Evolutionary conservation across 2,888 invertebrate species (phyloP), one percentile per base, ranked within the genome.

Genomic region (Heliconius cydno): DNA sequence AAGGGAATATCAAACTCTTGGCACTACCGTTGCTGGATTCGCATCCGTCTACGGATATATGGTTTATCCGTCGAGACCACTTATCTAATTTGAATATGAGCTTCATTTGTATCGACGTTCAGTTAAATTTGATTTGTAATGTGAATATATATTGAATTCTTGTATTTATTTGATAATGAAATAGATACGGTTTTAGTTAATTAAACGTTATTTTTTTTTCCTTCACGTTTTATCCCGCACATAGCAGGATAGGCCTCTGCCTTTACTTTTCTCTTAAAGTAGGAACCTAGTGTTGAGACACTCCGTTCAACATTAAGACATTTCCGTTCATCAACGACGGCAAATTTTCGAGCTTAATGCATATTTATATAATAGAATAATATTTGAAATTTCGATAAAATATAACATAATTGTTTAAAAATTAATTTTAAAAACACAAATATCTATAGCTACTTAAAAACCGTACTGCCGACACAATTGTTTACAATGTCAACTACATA

Each of bases 21-120:
- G 66, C 57, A 68, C 67, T n/a, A 38, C 74, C 60, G 74, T 74
- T 46, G 77, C 46, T 57, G n/a, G 30, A 57, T 74, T 60, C 57
- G 28, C 71, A 81, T 77, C 79, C 70, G 70, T 60, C 66, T 71
- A 25, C 79, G 76, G 79, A 81, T 81, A 75, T 77, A 71, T 41
- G 65, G 77, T 72, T 63, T 77, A 77, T 81, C 81, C 81, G 75
- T 41, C 41, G 60, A 74, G 78, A 75, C 71, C 71, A 75, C 77
- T 81, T 75, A 79, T 81, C 79, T 75, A 72, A 77, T 77, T 79
- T 77, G 68, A 67, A 77, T 74, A 22, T 77, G 74, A 22, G 28
- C 41, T 38, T 34, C 30, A 73, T 60, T 38, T 66, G 66, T 66
- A 66, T 66, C 28, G 41, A 41, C 28, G 28, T 66, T 46, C 41